phyloP scores from a whole-genome alignment of 1,140 invertebrate species.

The Bombyx mandarina region DNA sequence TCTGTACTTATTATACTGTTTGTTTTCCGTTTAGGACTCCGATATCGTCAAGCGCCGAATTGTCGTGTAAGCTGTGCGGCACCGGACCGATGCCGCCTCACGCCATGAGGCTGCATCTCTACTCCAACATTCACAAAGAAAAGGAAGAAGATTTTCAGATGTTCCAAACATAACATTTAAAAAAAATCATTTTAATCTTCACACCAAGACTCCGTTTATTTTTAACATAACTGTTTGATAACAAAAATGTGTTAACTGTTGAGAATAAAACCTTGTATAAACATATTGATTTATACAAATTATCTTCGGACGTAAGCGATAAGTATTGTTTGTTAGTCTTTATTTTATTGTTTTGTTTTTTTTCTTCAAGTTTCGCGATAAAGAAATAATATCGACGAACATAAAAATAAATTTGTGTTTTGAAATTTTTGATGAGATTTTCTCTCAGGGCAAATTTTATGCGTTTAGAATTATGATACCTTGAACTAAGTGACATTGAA shows the following conservation, averaged over 20 bases:
- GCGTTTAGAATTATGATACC: no score
- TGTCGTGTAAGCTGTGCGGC: constrained; percentile 48
- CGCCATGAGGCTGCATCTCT: constrained; percentile 55
- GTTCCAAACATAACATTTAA: constrained; percentile 23
- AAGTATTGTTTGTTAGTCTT: not conserved
- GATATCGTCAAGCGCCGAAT: constrained; percentile 24
- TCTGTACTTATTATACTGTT: constrained; percentile 13
- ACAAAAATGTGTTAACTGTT: constrained; percentile 3
- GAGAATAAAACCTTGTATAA: not conserved
- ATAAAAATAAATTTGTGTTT: no score
- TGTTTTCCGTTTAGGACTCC: constrained; percentile 21
- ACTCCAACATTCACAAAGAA: constrained; percentile 46
- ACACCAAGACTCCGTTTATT: no score
- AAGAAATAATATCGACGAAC: no score
- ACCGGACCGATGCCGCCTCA: constrained; percentile 41
- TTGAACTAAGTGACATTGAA: no score
- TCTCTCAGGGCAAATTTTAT: no score
- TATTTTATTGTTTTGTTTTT: constrained; percentile 2
- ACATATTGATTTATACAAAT: no score
- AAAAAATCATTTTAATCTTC: no score
- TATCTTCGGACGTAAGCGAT: no score
- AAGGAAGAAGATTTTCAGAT: constrained; percentile 48
- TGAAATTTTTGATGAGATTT: no score
- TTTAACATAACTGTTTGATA: no score
- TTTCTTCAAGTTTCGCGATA: no score